Base-by-base conservation (phyloP, 2,888 invertebrate genomes). In the Drosophila pseudotakahashii region DNA sequence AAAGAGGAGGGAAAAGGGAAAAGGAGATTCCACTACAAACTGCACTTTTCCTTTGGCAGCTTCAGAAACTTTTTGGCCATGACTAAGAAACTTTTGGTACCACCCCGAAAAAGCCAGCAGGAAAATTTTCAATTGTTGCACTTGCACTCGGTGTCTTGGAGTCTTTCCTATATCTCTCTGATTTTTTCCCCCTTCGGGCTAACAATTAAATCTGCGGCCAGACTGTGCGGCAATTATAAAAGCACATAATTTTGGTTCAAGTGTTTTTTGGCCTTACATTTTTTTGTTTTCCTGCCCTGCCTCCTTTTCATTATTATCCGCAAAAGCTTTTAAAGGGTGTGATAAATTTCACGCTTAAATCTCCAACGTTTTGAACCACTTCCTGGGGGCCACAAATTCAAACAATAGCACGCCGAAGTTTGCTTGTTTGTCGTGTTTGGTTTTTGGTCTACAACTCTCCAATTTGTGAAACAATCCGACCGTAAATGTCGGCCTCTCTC, bases 51-150 rank as follows among this genome's bases (percentile, higher is more conserved):
- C 45, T 47, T 61, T 61, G 61, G 59, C 76, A 71, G 67, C 61
- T 68, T 48, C 47, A 26, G 26, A 76, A 78, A 77, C 72, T 63
- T 78, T 77, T 76, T 71, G 44, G 41, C 67, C 51, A 59, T 50
- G 54, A 50, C 63, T 52, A 63, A 50, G 70, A 78, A 77, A 79
- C 41, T 79, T 77, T 78, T 69, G 7, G 32, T 34, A 19, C 44
- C 64, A 48, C 45, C 47, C 63, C 48, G 50, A 23, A 44, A 7
- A 50, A 50, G 34, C 68, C 41, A 54, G 51, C 42, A 16, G 51
- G 45, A 64, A 70, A 47, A 76, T 70, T 76, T 79, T 77, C 77
- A 77, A 77, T 77, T 77, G 77, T 77, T 77, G 71, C 77, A 73
- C 69, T 45, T 55, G 44, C 50, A n/a, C n/a, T n/a, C 44, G 3